phyloP scores from a whole-genome alignment of 2,113 vertebrate species.

The Columba janthina region DNA sequence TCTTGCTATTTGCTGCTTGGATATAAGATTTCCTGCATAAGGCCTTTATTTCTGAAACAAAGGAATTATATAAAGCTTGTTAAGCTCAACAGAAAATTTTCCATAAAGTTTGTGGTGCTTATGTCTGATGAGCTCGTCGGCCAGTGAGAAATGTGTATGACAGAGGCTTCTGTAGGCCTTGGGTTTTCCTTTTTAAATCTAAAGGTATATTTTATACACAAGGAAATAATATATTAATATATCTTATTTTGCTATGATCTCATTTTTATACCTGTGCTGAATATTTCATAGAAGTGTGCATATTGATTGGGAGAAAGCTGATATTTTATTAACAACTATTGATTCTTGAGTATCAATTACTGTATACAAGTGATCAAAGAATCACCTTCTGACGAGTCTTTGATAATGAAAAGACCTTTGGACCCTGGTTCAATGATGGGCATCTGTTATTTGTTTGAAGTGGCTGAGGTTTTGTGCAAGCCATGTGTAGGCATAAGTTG shows the following conservation, averaged over 20 bases:
- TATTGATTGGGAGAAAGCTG: constrained; percentile 19
- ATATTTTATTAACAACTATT: constrained; percentile 61
- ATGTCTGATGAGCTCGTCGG: not conserved
- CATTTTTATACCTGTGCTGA: constrained; percentile 9
- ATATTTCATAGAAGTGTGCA: constrained; percentile 7
- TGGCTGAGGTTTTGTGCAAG: not conserved
- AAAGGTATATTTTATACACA: not conserved
- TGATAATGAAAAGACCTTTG: not conserved
- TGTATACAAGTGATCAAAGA: constrained; percentile 18
- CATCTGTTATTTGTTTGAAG: not conserved
- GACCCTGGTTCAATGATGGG: not conserved
- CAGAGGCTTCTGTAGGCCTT: not conserved
- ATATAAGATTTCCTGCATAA: not conserved
- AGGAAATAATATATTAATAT: not conserved
- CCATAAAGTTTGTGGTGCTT: not conserved
- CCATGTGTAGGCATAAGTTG: not conserved
- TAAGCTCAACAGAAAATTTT: not conserved
- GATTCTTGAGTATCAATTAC: not conserved
- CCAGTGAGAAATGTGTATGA: not conserved
- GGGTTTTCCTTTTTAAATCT: not conserved
- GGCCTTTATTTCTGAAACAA: not conserved
- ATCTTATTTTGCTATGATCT: not conserved
- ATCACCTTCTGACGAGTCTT: not conserved
- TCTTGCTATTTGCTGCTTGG: not conserved
- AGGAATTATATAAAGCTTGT: not conserved